phyloP scores from a whole-genome alignment of 2,113 vertebrate species.

The Corydoras maculifer region DNA sequence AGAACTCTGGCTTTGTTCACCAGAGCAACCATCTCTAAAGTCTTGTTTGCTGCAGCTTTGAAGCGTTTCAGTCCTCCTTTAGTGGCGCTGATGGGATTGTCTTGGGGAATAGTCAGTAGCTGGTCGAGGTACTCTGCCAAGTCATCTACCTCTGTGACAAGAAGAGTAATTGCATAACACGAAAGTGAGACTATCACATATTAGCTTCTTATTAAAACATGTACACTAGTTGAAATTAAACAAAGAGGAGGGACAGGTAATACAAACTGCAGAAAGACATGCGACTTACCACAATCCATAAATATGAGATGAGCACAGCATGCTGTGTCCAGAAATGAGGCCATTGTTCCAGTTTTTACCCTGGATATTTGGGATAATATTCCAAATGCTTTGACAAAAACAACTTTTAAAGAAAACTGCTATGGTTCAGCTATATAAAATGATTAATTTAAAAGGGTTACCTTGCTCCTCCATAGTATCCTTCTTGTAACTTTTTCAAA shows the following conservation, averaged over 20 bases:
- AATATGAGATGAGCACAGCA: slow-evolving; percentile 91
- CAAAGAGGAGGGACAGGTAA: not conserved
- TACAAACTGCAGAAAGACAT: not conserved
- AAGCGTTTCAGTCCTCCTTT: slow-evolving; percentile 70
- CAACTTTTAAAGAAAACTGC: not conserved
- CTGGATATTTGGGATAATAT: slow-evolving; percentile 52
- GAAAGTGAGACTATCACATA: not conserved
- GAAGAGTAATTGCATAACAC: not conserved
- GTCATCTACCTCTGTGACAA: slow-evolving; percentile 70
- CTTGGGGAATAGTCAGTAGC: slow-evolving; percentile 70
- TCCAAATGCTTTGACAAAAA: not conserved
- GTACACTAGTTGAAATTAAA: not conserved
- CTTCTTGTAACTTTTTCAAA: slow-evolving; percentile 86
- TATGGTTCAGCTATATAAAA: not conserved
- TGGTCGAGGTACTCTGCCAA: slow-evolving; percentile 86
- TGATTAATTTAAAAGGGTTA: slow-evolving; percentile 44
- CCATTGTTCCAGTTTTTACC: slow-evolving; percentile 87
- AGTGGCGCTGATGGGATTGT: slow-evolving; percentile 47
- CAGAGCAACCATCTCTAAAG: slow-evolving; percentile 78
- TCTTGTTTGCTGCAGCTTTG: slow-evolving; percentile 74
- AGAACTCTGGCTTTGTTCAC: slow-evolving; percentile 79
- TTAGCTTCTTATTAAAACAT: not conserved
- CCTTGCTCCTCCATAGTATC: slow-evolving; percentile 92
- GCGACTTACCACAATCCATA: slow-evolving; percentile 84
- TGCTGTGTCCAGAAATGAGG: slow-evolving; percentile 89